Base-by-base conservation (phyloP, 2,888 invertebrate genomes). In the Isotomurus palustris region DNA sequence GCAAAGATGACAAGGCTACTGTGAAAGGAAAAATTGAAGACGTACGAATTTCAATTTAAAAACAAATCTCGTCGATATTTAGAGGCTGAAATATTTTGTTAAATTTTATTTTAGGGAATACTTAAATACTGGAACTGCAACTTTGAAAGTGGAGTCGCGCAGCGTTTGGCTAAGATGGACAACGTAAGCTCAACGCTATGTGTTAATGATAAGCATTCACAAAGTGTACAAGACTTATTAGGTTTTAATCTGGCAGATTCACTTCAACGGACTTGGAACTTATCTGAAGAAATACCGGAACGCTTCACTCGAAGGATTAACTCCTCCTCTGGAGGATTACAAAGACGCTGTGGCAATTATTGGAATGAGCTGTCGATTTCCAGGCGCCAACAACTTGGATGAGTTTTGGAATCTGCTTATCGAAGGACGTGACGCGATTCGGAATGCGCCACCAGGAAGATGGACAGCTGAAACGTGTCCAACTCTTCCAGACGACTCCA, bases 331-430 rank as follows among this genome's bases (percentile, higher is more conserved):
- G 4, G 22, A 10, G 3, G 36, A 49, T 14, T 40, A 8, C n/a
- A 22, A 25, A 6, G 59, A 64, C 24, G 35, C 60, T 1, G 53
- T 64, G 12, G 60, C 64, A 4, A 45, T 64, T n/a, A 49, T 64
- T 29, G 64, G 64, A 12, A 53, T 58, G 53, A 60, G 60, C 22
- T 64, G 60, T 36, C 54, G 64, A 1, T 60, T 48, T 54, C 64
- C 64, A 2, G 49, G 53, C 1, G 51, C 58, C n/a, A 58, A 60
- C 28, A 60, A 41, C 32, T 28, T 51, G 6, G 44, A 49, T 3
- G 64, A 64, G 36, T 64, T 64, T 27, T 64, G 64, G 64, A 40
- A 50, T 10, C 41, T 60, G 1, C 22, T 64, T 12, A 40, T 60
- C 12, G 48, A 60, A 24, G 60, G 58, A 1, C 19, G 49, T 4